These are phyloP conservation scores for Osmoderma eremita DNA, from an alignment of 2,888 invertebrate genomes.

Conservation along the genomic window DNA sequence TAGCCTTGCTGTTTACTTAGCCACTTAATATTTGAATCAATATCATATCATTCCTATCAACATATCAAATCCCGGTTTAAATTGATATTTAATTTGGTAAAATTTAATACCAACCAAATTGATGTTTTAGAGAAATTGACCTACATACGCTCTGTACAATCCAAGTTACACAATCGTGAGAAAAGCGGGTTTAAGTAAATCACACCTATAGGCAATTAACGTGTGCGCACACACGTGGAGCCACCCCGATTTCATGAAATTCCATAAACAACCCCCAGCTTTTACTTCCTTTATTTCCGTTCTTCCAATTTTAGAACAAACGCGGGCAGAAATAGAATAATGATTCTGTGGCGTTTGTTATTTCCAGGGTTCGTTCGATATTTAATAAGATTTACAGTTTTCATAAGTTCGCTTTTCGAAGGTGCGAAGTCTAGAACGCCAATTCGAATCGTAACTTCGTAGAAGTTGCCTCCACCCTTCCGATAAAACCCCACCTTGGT, in stretches of 20 bases:
- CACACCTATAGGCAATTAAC: no score
- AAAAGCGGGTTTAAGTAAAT: no score
- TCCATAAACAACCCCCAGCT: constrained; percentile 3
- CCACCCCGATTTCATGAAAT: not conserved
- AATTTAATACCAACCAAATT: no score
- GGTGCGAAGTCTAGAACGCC: not conserved
- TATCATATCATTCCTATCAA: no score
- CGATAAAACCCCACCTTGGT: not conserved
- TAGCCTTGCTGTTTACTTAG: no score
- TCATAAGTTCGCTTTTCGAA: constrained; percentile 12
- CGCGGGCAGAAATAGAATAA: not conserved
- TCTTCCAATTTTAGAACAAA: not conserved
- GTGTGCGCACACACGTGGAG: no score
- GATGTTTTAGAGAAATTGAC: no score
- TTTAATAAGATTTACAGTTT: constrained; percentile 33
- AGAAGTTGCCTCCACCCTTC: not conserved
- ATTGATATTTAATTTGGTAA: no score
- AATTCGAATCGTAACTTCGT: constrained; percentile 20
- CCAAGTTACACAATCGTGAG: no score
- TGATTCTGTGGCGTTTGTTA: not conserved
- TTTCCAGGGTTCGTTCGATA: constrained; percentile 18
- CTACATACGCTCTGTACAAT: no score
- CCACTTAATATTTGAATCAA: no score
- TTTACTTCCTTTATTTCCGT: constrained; percentile 4
- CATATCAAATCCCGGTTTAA: no score